Percentiles rank a stretch among this genome's conserved stretches.
Conservation (phyloP, 2,888 invertebrate genomes). For the Anthrax anthrax region DNA sequence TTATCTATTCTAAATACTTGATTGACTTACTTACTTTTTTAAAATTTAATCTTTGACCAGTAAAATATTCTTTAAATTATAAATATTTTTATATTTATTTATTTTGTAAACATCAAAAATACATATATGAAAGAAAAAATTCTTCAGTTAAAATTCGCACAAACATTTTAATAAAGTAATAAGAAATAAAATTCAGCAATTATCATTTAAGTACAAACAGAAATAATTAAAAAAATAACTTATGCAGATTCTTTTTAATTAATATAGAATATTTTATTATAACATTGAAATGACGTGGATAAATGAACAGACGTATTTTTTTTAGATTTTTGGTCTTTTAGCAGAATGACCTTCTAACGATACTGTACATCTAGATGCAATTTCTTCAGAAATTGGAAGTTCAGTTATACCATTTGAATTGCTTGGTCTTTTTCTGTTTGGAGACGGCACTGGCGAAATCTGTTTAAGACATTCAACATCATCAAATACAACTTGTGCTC, state of each 20-base stretch:
- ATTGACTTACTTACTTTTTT: too few relatives aligned
- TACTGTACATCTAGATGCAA: slow-evolving; percentile 29
- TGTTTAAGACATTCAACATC: slow-evolving; percentile 85
- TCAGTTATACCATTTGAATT: slow-evolving; percentile 14
- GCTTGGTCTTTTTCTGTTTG: slow-evolving; percentile 32
- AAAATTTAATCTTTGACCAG: too few relatives aligned
- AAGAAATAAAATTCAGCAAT: background rate
- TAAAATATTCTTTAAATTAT: too few relatives aligned
- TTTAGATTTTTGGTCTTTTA: slow-evolving; percentile 29
- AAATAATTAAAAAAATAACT: background rate
- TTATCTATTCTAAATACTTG: too few relatives aligned
- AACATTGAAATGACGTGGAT: too few relatives aligned
- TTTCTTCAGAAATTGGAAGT: slow-evolving; percentile 18
- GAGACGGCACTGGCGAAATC: slow-evolving; percentile 51
- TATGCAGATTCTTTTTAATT: too few relatives aligned
- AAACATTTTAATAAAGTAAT: background rate
- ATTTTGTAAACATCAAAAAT: too few relatives aligned
- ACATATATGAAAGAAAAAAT: too few relatives aligned
- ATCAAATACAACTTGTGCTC: slow-evolving; percentile 87
- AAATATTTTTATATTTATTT: too few relatives aligned
- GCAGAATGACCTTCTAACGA: slow-evolving; percentile 33
- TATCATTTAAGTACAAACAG: background rate
- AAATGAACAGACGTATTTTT: background rate
- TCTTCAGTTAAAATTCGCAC: too few relatives aligned
- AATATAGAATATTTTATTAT: background rate